Conservation (phyloP, 2,113 vertebrate species). For the Rhabdornis inornatus region DNA sequence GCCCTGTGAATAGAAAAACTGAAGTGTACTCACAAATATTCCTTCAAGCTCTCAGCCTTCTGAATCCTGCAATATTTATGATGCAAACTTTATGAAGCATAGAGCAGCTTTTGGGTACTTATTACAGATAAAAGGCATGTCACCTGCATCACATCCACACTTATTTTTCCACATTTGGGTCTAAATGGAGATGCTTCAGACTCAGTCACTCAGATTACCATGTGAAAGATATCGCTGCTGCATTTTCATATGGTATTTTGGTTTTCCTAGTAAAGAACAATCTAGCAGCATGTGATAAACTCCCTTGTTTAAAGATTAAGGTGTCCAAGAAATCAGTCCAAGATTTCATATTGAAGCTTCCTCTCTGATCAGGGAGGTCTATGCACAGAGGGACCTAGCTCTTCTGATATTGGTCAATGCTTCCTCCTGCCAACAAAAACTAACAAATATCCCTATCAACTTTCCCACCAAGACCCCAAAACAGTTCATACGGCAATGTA, state of each 20-base stretch:
- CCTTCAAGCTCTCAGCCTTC: neutral
- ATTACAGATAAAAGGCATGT: neutral
- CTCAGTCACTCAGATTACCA: neutral
- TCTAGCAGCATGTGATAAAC: neutral
- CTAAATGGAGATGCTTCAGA: neutral
- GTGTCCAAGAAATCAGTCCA: neutral
- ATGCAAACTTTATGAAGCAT: neutral
- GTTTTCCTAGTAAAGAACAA: neutral
- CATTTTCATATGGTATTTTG: neutral
- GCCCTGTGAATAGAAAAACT: neutral
- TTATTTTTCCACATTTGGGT: neutral
- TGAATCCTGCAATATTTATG: neutral
- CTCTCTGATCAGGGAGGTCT: neutral
- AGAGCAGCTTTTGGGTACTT: neutral
- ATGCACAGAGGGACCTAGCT: neutral
- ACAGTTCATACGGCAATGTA: accelerated
- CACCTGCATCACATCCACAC: neutral
- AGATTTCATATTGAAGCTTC: neutral
- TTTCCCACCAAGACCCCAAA: neutral
- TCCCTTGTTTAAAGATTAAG: neutral
- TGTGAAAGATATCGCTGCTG: neutral
- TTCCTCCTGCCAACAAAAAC: neutral
- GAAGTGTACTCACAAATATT: neutral
- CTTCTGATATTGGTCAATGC: neutral
- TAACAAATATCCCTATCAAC: neutral